Base-by-base conservation (phyloP, 2,888 invertebrate species). In the Matsumyia berberina region DNA sequence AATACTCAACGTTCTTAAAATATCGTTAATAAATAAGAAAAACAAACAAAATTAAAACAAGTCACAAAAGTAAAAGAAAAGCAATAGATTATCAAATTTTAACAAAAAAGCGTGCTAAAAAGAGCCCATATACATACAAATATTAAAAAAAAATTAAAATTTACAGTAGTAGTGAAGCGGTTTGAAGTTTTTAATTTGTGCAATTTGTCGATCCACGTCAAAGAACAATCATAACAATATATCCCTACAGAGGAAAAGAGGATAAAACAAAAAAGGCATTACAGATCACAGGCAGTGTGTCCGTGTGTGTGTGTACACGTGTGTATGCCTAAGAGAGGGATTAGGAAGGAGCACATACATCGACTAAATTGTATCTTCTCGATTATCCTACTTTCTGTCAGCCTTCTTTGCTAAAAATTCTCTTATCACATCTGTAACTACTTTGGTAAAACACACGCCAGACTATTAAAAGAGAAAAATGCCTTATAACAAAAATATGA, bases 1-100 rank as follows among this genome's bases (percentile, higher is more conserved):
- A 58, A 57, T 51, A 64, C 12, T 64, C 39, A 64, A 51, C 70
- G 77, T 69, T 67, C 31, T 24, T 73, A 42, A 79, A 69, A 49
- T 70, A 62, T 44, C 35, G 58, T 49, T 17, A 49, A 42, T 55
- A 44, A 62, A 51, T 58, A 9, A 31, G 24, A 29, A 33, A 57
- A 66, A n/a, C n/a, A n/a, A 70, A 55, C 24, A 24, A 55, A 74
- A 44, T 39, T 39, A 37, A 33, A 55, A 62, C 24, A 39, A 49
- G 62, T 57, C 29, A 24, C 42, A 60, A n/a, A n/a, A 77, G 15
- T 39, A 60, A 82, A 53, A 60, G 24, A 55, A 1, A 73, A 83
- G 67, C 72, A 72, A 78, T 73, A 74, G 73, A 69, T 78, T 83
- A 44, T 77, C 46, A 67, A 67, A 62, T 46, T 69, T 69, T 60